These are phyloP conservation scores for Eupithecia insigniata DNA, from an alignment of 2,888 invertebrate genomes.

Conservation along the genomic window DNA sequence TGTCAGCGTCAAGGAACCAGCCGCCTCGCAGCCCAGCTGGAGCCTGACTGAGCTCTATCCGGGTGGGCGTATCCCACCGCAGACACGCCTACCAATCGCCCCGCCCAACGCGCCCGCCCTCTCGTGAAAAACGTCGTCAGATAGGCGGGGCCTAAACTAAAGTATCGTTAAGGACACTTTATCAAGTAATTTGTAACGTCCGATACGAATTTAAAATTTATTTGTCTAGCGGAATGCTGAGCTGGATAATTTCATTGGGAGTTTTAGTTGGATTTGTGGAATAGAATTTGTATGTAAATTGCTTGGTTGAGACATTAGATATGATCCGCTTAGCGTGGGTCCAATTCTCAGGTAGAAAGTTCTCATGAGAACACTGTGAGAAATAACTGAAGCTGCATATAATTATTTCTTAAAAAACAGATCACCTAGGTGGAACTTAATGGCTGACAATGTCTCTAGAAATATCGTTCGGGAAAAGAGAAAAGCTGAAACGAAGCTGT, in stretches of 20 bases:
- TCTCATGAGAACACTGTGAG: not conserved
- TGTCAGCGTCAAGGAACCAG: slow-evolving; percentile 37
- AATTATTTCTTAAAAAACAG: too few relatives aligned
- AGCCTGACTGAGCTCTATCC: slow-evolving; percentile 76
- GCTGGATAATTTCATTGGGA: slow-evolving; percentile 26
- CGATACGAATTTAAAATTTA: slow-evolving; percentile 76
- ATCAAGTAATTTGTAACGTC: slow-evolving; percentile 82
- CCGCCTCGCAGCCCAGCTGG: slow-evolving; percentile 66
- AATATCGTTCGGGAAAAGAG: too few relatives aligned
- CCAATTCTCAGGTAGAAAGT: not conserved
- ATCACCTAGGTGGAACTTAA: too few relatives aligned
- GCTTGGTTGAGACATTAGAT: not conserved
- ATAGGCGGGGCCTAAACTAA: slow-evolving; percentile 71
- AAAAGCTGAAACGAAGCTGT: too few relatives aligned
- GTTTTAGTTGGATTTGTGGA: slow-evolving; percentile 19
- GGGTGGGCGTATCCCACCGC: slow-evolving; percentile 66
- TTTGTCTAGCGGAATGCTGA: slow-evolving; percentile 53
- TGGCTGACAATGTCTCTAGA: too few relatives aligned
- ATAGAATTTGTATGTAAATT: slow-evolving; percentile 15
- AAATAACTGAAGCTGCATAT: not conserved
- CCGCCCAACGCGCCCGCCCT: slow-evolving; percentile 70
- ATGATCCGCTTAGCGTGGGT: not conserved
- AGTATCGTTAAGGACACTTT: slow-evolving; percentile 82
- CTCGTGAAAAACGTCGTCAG: slow-evolving; percentile 73
- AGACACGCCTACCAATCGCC: slow-evolving; percentile 46